Percentiles rank a stretch among this genome's conserved stretches.
Conservation (phyloP, 2,113 vertebrate species). For the Cochlearius cochlearius region DNA sequence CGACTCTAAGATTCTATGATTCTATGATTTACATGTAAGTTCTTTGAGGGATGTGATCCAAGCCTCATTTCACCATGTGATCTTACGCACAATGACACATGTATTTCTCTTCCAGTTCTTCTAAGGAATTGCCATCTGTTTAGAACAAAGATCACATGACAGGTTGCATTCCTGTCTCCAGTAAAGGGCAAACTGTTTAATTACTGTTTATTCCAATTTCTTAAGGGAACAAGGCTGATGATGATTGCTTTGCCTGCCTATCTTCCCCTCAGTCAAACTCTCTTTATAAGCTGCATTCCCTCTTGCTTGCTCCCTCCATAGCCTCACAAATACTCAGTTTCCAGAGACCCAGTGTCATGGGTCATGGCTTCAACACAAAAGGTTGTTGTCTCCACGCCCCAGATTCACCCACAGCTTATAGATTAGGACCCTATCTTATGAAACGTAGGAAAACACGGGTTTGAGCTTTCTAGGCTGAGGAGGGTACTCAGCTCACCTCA, state of each 20-base stretch:
- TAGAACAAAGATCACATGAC: not conserved
- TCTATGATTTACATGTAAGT: not conserved
- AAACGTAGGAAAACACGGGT: accelerated
- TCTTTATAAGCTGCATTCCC: not conserved
- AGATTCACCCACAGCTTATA: not conserved
- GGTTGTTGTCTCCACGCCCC: not conserved
- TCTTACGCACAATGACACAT: not conserved
- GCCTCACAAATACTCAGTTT: not conserved
- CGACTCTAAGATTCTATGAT: too few relatives aligned
- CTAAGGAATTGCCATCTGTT: not conserved
- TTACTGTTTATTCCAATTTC: not conserved
- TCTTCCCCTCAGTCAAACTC: not conserved
- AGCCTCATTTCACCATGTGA: not conserved
- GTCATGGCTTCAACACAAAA: not conserved
- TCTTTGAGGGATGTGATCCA: not conserved
- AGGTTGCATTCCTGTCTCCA: not conserved
- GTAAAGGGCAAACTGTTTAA: not conserved
- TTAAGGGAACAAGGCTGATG: not conserved
- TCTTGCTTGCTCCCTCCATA: not conserved
- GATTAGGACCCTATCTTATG: not conserved
- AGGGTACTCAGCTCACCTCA: not conserved
- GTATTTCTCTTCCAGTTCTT: not conserved
- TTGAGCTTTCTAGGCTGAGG: not conserved
- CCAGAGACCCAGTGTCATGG: not conserved
- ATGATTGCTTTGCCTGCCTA: not conserved